Conservation (phyloP, 2,888 invertebrate species). For the Enoplolaimus lenunculus region DNA sequence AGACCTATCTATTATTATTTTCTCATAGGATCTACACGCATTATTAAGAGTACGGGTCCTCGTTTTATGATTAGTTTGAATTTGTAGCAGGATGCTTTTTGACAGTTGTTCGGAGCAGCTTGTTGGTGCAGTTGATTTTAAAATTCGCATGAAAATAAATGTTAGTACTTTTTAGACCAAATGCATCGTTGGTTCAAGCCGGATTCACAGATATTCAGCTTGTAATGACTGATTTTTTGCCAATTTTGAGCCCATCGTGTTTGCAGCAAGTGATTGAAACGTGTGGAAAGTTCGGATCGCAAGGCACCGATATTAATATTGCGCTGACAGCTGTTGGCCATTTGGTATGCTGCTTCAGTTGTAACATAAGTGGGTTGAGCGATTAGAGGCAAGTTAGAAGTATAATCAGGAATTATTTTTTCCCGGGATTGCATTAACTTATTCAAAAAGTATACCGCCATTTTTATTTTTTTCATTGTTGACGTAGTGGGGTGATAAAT, state of each 20-base stretch:
- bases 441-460: not conserved
- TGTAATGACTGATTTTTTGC: slow-evolving; percentile 82
- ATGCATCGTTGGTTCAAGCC: not conserved
- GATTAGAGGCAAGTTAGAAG: not conserved
- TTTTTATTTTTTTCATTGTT: too few species aligned
- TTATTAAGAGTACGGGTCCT: too few species aligned
- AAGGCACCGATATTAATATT: slow-evolving; percentile 89
- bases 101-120: too few species aligned
- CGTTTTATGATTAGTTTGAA: too few species aligned
- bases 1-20: too few species aligned
- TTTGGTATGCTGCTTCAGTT: slow-evolving; percentile 55
- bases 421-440: not conserved
- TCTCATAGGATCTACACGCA: too few species aligned
- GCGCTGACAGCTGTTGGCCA: slow-evolving; percentile 88
- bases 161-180: not conserved
- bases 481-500: too few species aligned
- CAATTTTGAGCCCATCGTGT: slow-evolving; percentile 78
- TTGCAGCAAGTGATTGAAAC: slow-evolving; percentile 54
- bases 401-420: not conserved
- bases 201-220: slow-evolving; percentile 53
- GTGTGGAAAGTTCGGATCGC: slow-evolving; percentile 89
- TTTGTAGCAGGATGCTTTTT: too few species aligned
- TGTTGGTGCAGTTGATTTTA: too few species aligned
- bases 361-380: too few species aligned
- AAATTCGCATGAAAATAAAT: not conserved